phyloP scores from a whole-genome alignment of 1,140 invertebrate species.

The Drosophila melanogaster region Release_6_plus_ISO1_MT NT_033779.5:8999501-9000000 shows the following conservation, averaged over 20 bases:
- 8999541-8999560: too few relatives aligned
- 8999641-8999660: constrained; percentile 22
- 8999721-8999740: constrained; percentile 11
- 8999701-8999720: constrained; percentile 24
- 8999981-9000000: not conserved
- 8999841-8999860: constrained; percentile 38
- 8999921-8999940: constrained; percentile 11
- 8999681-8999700: constrained; percentile 55
- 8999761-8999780: constrained; percentile 41
- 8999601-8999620: not conserved
- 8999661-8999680: constrained; percentile 64
- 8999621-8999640: constrained; percentile 9
- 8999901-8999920: constrained; percentile 4
- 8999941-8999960: constrained; percentile 61
- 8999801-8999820: constrained; percentile 38
- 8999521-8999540: too few relatives aligned
- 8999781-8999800: constrained; percentile 56
- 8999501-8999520: too few relatives aligned
- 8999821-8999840: constrained; percentile 31
- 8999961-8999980: constrained; percentile 59
- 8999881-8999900: constrained; percentile 13
- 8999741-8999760: constrained; percentile 51
- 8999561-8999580: not conserved
- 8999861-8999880: constrained; percentile 28
- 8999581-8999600: constrained; percentile 11